Base-by-base conservation (phyloP, 2,113 vertebrate genomes). In the Cryptoleucopteryx plumbea region DNA sequence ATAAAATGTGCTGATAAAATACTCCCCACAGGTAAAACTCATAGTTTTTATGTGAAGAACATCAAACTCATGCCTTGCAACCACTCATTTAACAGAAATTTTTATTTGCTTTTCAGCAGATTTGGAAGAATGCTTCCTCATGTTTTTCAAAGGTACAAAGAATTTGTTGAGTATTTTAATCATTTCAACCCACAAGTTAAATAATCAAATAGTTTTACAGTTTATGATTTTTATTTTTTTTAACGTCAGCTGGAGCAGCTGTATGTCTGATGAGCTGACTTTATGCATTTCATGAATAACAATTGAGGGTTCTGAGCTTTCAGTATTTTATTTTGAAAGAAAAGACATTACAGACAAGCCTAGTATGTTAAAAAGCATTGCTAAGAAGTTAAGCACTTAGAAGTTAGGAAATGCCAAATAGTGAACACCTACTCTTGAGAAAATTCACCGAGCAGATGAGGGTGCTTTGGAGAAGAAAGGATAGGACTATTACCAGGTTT, bases 1-100 rank as follows among this genome's bases (percentile, higher is more conserved):
- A 92, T 89, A 95, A 94, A 95, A 87, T 32, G 65, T 75, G 70
- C 85, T 96, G 96, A 97, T 98, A 93, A 97, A 96, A 94, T 78
- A 75, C 40, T 93, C 75, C 74, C 87, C 82, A 83, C 90, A 97
- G 94, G 93, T 97, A 93, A 96, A 88, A 88, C 22, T 47, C 59
- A 67, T 34, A 58, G 67, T 74, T 96, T 96, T 95, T 75, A 31
- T 9, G 17, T 66, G 81, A 92, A 92, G 15, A 66, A 90, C 42
- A 32, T 50, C 20, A 72, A 52, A 71, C n/a, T 84, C 40, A 38
- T 75, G 88, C 71, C 73, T 73, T 21, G n/a, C 29, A 81, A 67
- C 38, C 21, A 45, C 3, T 34, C 26, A 34, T 53, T 90, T 93
- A 95, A 91, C 26, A 94, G 55, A 90, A 72, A 17, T n/a, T 58